Base-by-base conservation (phyloP, 2,113 vertebrate genomes). In the Himantopus leucocephalus region DNA sequence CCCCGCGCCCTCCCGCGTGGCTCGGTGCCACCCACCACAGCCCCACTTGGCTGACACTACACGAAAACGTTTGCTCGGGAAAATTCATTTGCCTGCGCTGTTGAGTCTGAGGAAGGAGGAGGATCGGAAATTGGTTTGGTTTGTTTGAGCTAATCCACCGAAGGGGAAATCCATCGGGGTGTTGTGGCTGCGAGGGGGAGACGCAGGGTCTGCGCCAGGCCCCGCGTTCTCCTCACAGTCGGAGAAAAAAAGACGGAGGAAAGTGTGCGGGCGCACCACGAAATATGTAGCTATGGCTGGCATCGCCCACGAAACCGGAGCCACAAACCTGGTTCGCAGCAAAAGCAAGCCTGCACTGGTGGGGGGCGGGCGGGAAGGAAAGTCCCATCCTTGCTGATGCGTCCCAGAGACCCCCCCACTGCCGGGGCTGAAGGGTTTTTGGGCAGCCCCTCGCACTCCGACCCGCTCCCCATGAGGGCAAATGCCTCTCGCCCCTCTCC, bases 231-330 rank as follows among this genome's bases (percentile, higher is more conserved):
- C 64, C 93, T 88, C 85, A n/a, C 32, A 43, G 78, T 34, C 2
- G 0, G 47, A 86, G 72, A 43, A 50, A 27, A 8, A 55, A 24
- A 47, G 64, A 39, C 0, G 0, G 59, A 86, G 67, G 32, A 47
- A 85, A 83, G 32, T 47, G 72, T 37, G 59, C 0, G 12, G 19
- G 26, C 2, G 4, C 35, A 52, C 50, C 75, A 90, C 92, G 73
- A 43, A 80, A 73, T 47, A 67, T 12, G 63, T 63, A 63, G 63
- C 67, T 59, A 12, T 41, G 48, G 45, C 72, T 50, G 37, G 88
- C 59, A 50, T 29, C 1, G 0, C 17, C 82, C 48, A 4, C 0
- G 0, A n/a, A 50, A 22, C 43, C 0, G 0, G 55, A 82, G 70
- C 55, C 72, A 19, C 87, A 68, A 58, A 45, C 10, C n/a, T 3